These are phyloP conservation scores for Elysia chlorotica DNA, from an alignment of 1,140 invertebrate genomes.

Conservation along the genomic window DNA sequence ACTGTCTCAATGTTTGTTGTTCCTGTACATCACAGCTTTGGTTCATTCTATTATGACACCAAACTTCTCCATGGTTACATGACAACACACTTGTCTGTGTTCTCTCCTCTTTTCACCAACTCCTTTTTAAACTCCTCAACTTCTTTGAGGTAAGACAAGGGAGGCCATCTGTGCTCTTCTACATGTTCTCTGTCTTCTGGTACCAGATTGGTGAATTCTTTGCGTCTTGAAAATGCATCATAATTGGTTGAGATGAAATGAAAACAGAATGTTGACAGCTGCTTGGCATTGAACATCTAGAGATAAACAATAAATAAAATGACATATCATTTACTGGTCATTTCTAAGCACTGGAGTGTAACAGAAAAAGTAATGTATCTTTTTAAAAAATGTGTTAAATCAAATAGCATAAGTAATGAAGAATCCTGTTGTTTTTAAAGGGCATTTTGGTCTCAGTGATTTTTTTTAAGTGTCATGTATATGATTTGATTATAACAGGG, in stretches of 20 bases:
- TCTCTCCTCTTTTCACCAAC: conserved; percentile 33
- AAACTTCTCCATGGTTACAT: conserved; percentile 33
- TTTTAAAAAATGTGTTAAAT: neutral
- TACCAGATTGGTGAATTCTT: conserved; percentile 42
- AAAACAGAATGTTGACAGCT: conserved; percentile 50
- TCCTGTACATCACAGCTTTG: neutral
- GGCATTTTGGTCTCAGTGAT: too few relatives aligned
- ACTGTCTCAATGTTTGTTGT: neutral
- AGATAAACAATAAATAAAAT: conserved; percentile 21
- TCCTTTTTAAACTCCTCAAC: conserved; percentile 48
- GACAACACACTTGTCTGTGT: conserved; percentile 36
- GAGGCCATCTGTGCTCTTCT: conserved; percentile 51
- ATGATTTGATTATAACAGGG: too few relatives aligned
- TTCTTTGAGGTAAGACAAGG: conserved; percentile 48
- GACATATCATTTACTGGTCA: neutral
- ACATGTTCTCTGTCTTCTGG: conserved; percentile 42
- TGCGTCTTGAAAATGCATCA: conserved; percentile 41
- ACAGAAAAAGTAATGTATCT: too few relatives aligned
- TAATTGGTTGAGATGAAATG: conserved; percentile 56
- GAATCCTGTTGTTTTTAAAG: too few relatives aligned
- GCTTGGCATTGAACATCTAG: conserved; percentile 50
- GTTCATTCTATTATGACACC: neutral
- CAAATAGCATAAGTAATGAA: neutral
- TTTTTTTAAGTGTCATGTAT: too few relatives aligned
- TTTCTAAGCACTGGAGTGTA: too few relatives aligned